Percentiles rank a stretch among this genome's conserved stretches.
phyloP scores from a whole-genome alignment of 2,797 vertebrate genomes.

The Ctenopoma kingsleyae region DNA sequence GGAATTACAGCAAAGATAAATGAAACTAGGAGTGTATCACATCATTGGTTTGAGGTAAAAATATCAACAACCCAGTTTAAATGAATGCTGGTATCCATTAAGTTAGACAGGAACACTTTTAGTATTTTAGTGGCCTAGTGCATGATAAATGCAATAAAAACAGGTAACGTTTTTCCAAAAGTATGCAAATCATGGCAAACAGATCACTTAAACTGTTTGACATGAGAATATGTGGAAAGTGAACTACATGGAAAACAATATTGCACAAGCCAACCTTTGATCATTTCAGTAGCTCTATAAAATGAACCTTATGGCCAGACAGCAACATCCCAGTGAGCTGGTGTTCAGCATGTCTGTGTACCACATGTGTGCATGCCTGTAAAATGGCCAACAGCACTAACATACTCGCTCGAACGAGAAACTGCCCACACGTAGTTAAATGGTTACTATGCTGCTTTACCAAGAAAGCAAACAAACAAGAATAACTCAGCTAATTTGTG shows the following conservation, averaged over 20 bases:
- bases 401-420: conserved; percentile 35
- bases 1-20: no score
- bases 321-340: conserved; percentile 51
- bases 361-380: conserved; percentile 73
- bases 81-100: no score
- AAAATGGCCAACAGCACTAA: conserved; percentile 54
- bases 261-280: conserved; percentile 55
- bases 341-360: conserved; percentile 64
- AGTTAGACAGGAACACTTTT: no score
- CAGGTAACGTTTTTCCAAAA: no score
- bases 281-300: conserved; percentile 68
- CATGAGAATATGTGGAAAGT: conserved; percentile 25
- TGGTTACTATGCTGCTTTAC: conserved; percentile 51
- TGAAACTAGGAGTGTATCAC: no score
- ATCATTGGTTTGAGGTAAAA: no score
- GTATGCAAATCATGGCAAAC: no score
- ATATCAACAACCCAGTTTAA: no score
- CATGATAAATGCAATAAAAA: no score
- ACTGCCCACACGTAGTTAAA: conserved; percentile 51
- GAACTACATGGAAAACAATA: conserved; percentile 23
- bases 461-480: conserved; percentile 61
- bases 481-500: conserved; percentile 62
- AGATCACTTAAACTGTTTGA: background rate
- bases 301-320: conserved; percentile 53
- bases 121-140: no score